Percentiles rank a stretch among this genome's conserved stretches.
Conservation (phyloP, 2,113 vertebrate genomes). For the Apaloderma vittatum region DNA sequence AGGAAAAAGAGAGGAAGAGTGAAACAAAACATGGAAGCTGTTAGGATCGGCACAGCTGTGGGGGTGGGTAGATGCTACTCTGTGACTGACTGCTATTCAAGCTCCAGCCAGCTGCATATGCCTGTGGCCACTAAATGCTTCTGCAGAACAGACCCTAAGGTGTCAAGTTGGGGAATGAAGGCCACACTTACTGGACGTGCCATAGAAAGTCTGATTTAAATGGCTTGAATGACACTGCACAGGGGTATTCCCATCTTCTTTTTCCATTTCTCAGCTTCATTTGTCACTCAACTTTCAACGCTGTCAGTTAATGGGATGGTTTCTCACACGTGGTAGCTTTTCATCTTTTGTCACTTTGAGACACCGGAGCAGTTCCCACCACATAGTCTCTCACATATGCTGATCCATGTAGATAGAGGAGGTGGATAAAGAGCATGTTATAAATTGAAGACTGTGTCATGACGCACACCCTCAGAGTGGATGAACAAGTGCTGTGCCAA, state of each 20-base stretch:
- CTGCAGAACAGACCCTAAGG: not conserved
- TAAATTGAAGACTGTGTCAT: accelerated
- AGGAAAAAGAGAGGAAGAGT: not conserved
- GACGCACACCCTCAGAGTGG: not conserved
- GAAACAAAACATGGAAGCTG: not conserved
- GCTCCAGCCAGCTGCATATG: not conserved
- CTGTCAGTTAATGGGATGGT: not conserved
- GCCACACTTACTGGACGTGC: not conserved
- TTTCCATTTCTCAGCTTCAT: not conserved
- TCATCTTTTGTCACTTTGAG: not conserved
- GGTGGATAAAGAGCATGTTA: not conserved
- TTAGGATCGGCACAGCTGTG: not conserved
- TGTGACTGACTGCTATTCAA: not conserved
- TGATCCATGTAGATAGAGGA: not conserved
- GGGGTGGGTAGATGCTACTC: not conserved
- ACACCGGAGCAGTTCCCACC: not conserved
- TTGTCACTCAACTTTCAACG: not conserved
- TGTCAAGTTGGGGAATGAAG: not conserved
- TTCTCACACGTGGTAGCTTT: accelerated
- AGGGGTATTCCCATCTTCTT: not conserved
- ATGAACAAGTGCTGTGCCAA: not conserved
- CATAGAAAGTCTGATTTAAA: not conserved
- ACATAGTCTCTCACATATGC: not conserved
- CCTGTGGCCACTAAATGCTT: accelerated
- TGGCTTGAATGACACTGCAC: not conserved